Base-by-base conservation (phyloP, 2,888 invertebrate species). In the Eupithecia tripunctaria region DNA sequence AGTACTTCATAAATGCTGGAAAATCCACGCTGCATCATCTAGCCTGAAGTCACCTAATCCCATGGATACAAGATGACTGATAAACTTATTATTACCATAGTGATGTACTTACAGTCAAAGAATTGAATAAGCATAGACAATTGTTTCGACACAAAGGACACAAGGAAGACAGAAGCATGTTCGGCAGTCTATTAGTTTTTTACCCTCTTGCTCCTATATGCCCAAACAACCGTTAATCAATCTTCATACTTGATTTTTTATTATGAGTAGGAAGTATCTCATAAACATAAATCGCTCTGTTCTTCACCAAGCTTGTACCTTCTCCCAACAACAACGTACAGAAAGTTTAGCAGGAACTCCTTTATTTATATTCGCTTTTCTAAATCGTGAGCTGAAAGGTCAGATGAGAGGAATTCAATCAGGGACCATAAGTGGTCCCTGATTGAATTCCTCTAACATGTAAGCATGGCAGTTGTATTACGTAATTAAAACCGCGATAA, bases 361-460 rank as follows among this genome's bases (percentile, higher is more conserved):
- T 79, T 80, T 81, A 84, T 84, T 84, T 82, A 81, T 83, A 79
- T 80, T 78, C 78, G 79, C 75, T n/a, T 43, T 36, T n/a, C n/a
- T 29, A 27, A 12, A 63, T 10, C 15, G 29, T 21, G 36, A 36
- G 32, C 27, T 60, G 18, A 8, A 29, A 18, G 29, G 15, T 60
- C 60, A 2, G 12, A 51, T 12, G 12, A 56, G 25, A 56, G 56
- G 1, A 56, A 56, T 25, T 56, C 25, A 56, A 56, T 56, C 8
- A 12, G n/a, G 47, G 18, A 21, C 51, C 36, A 36, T 5, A 29
- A 5, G 5, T 2, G 29, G n/a, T n/a, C n/a, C n/a, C n/a, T n/a
- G n/a, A n/a, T n/a, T n/a, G n/a, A n/a, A n/a, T n/a, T n/a, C n/a
- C n/a, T n/a, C n/a, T n/a, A n/a, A n/a, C n/a, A n/a, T n/a, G 18